A percentile compares a stretch with the other conserved stretches of the same genome.
phyloP scores from a whole-genome alignment of 2,888 invertebrate genomes.

The Drosophila mettleri region DNA sequence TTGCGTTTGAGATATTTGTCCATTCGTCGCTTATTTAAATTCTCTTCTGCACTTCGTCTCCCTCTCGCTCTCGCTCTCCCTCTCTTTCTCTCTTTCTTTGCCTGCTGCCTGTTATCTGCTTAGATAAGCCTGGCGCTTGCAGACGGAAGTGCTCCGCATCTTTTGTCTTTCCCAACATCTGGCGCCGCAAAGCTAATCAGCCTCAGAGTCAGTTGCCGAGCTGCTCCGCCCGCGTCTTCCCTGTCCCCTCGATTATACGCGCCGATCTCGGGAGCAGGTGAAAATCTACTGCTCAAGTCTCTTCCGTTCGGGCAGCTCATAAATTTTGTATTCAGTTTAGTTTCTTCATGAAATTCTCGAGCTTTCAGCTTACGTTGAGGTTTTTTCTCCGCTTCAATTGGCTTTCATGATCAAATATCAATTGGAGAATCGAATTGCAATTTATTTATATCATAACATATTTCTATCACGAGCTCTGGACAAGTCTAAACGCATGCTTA shows the following conservation, averaged over 20 bases:
- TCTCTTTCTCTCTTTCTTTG: not conserved
- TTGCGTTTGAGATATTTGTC: constrained; percentile 70
- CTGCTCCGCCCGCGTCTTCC: constrained; percentile 4
- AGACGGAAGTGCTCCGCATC: constrained; percentile 43
- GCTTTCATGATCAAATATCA: not conserved
- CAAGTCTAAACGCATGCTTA: not conserved
- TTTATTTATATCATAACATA: no score
- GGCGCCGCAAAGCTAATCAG: constrained; percentile 55
- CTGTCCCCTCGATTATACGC: no score
- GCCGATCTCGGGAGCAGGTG: not conserved
- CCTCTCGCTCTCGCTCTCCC: constrained; percentile 3
- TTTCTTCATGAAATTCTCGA: not conserved
- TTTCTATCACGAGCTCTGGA: no score
- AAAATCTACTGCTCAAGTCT: not conserved
- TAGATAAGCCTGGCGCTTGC: constrained; percentile 49
- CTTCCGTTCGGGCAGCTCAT: not conserved
- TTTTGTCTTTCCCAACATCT: constrained; percentile 32
- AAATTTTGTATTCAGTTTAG: not conserved
- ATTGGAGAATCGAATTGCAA: not conserved
- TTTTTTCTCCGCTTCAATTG: not conserved
- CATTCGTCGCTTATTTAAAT: constrained; percentile 47
- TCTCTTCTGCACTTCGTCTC: constrained; percentile 38
- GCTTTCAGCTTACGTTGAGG: not conserved
- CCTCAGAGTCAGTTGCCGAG: constrained; percentile 22
- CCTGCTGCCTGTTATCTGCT: constrained; percentile 32